Conservation (phyloP, 2,797 vertebrate genomes). For the Epinephelus coioides region DNA sequence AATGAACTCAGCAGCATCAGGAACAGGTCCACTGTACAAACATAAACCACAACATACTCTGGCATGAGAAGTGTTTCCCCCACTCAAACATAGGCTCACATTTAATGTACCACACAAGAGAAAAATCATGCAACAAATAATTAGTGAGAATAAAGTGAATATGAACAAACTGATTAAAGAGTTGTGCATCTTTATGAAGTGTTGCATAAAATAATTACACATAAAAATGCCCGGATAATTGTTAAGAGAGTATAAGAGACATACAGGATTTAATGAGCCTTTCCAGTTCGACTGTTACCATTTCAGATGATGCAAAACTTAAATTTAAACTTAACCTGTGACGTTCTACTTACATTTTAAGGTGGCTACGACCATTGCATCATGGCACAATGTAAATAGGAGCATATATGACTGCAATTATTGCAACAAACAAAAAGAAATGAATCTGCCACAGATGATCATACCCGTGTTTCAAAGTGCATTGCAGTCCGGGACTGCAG, state of each 20-base stretch:
- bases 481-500: slow-evolving; percentile 26
- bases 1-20: slow-evolving; percentile 58
- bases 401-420: neutral
- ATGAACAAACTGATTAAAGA: slow-evolving; percentile 16
- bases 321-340: neutral
- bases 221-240: slow-evolving; percentile 23
- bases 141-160: slow-evolving; percentile 3
- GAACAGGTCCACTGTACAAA: slow-evolving; percentile 38
- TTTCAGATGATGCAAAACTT: slow-evolving; percentile 4
- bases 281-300: neutral
- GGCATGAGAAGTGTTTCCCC: slow-evolving; percentile 32
- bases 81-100: slow-evolving; percentile 35
- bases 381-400: slow-evolving; percentile 1
- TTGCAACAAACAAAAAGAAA: slow-evolving; percentile 7
- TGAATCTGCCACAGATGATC: slow-evolving; percentile 22
- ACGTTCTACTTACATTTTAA: neutral
- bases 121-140: slow-evolving; percentile 32
- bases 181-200: slow-evolving; percentile 19
- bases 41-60: slow-evolving; percentile 4
- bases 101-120: slow-evolving; percentile 27
- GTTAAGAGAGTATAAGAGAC: neutral
- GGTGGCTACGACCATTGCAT: slow-evolving; percentile 1
- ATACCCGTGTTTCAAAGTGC: slow-evolving; percentile 60
- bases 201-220: slow-evolving; percentile 21
- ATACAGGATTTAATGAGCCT: neutral